Evolutionary conservation across 2,888 invertebrate genomes (phyloP).

Genomic region (Acanthosepion lycidas): DNA sequence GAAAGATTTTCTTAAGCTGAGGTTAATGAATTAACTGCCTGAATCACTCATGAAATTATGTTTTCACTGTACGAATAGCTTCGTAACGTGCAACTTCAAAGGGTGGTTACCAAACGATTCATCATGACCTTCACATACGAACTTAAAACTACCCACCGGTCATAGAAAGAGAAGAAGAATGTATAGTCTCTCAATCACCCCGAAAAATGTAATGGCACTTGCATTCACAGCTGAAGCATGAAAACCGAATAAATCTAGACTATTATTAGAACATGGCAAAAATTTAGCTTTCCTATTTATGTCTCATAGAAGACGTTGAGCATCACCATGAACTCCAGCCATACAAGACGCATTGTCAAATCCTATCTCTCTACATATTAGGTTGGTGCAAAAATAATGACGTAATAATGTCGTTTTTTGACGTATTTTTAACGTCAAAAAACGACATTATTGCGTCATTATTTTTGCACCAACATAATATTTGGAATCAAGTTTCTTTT

Average conservation of each 20-base stretch:
- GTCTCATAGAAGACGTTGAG: neutral
- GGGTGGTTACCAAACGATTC: neutral
- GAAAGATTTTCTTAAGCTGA: neutral
- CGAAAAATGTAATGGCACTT: no score
- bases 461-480: no score
- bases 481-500: neutral
- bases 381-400: no score
- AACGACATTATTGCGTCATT: no score
- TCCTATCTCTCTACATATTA: neutral
- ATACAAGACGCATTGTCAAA: neutral
- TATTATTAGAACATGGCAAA: neutral
- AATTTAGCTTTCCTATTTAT: neutral
- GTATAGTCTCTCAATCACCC: no score
- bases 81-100: neutral
- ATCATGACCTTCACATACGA: neutral
- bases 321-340: neutral
- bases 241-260: neutral
- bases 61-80: no score
- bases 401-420: no score
- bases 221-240: neutral
- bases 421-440: no score
- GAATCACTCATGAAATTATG: neutral
- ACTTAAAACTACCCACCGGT: neutral
- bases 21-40: neutral
- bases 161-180: rapidly evolving